Percentiles rank a stretch among this genome's conserved stretches.
Conservation (phyloP, 2,888 invertebrate species). For the Drosophila paramelanica region DNA sequence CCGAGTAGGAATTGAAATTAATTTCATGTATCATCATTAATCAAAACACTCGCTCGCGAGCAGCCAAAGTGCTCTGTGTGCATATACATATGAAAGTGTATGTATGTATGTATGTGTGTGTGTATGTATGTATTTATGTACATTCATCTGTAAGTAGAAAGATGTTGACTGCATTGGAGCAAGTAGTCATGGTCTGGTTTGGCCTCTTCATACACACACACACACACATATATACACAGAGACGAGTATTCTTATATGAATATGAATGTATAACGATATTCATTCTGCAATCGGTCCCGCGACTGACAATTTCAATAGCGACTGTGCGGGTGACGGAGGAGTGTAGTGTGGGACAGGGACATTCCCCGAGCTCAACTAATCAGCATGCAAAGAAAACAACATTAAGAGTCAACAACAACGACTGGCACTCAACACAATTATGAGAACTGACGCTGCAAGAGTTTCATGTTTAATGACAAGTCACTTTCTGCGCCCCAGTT, state of each 20-base stretch:
- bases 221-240: neutral
- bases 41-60: conserved; percentile 81
- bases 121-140: conserved; percentile 1
- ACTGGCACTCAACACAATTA: conserved; percentile 80
- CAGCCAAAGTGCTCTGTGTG: conserved; percentile 46
- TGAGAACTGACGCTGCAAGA: conserved; percentile 81
- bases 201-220: conserved; percentile 48
- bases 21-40: conserved; percentile 84
- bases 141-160: conserved; percentile 48
- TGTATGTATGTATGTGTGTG: conserved; percentile 7
- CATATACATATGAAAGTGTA: conserved; percentile 21
- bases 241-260: conserved; percentile 19
- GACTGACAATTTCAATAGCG: conserved; percentile 52
- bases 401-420: conserved; percentile 78
- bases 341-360: conserved; percentile 37
- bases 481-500: conserved; percentile 80
- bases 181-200: conserved; percentile 57
- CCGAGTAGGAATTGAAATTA: conserved; percentile 84
- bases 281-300: conserved; percentile 68
- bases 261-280: conserved; percentile 70
- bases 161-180: conserved; percentile 51
- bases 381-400: conserved; percentile 81
- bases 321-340: neutral
- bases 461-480: conserved; percentile 79
- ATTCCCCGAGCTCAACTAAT: conserved; percentile 77